These are phyloP conservation scores for Sciurus vulgaris DNA, from an alignment of 2,797 vertebrate genomes.

Conservation along the genomic window DNA sequence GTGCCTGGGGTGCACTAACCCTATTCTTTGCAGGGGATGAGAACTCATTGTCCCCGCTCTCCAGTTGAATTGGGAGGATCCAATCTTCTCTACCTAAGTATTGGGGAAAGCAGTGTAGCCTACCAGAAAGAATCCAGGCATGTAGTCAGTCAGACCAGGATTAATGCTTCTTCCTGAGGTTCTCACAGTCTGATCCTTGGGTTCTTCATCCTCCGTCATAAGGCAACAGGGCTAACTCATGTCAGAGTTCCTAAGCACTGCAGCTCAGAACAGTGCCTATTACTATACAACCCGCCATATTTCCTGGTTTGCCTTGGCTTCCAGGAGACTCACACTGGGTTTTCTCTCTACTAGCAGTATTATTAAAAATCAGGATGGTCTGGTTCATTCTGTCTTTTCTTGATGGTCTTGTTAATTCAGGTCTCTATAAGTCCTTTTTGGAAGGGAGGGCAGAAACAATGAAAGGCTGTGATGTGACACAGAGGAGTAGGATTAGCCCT, in stretches of 20 bases:
- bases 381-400: background rate
- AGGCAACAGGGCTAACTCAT: background rate
- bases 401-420: background rate
- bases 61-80: background rate
- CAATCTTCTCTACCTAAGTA: background rate
- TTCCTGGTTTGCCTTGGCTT: background rate
- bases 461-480: background rate
- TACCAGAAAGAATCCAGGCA: no score
- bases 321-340: background rate
- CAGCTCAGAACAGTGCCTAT: rapidly evolving
- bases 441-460: background rate
- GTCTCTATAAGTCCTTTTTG: background rate
- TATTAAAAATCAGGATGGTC: background rate
- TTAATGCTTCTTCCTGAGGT: background rate
- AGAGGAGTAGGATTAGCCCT: background rate
- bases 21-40: background rate
- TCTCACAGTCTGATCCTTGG: background rate
- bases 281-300: background rate
- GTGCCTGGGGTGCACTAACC: background rate
- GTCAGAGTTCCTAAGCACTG: background rate
- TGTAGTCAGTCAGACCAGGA: background rate
- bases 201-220: background rate
- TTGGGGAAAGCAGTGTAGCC: background rate
- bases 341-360: background rate
- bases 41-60: background rate